Evolutionary conservation across 2,797 vertebrate species (phyloP).

Genomic region (Masticophis lateralis): DNA sequence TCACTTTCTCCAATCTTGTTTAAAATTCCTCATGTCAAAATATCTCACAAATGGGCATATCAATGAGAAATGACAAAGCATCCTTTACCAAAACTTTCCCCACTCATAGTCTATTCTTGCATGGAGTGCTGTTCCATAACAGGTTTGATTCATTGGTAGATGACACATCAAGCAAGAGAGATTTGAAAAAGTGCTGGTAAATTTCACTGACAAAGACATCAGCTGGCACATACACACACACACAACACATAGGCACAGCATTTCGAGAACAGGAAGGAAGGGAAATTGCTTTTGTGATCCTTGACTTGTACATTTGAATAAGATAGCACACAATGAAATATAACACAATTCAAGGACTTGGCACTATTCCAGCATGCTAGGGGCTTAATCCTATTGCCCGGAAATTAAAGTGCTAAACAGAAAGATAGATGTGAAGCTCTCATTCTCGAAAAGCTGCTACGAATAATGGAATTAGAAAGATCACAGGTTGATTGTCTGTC

Average conservation of each 20-base stretch:
- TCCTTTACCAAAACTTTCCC: conserved; percentile 53
- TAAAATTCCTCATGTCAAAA: conserved; percentile 44
- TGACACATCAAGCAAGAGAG: conserved; percentile 73
- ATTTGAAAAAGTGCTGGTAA: conserved; percentile 74
- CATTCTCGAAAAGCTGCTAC: not conserved
- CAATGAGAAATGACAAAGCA: conserved; percentile 39
- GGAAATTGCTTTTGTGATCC: conserved; percentile 74
- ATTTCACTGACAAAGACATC: conserved; percentile 68
- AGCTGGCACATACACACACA: not conserved
- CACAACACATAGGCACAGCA: not conserved
- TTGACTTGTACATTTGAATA: conserved; percentile 67
- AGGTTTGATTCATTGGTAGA: conserved; percentile 75
- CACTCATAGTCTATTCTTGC: conserved; percentile 53
- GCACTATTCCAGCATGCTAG: not conserved
- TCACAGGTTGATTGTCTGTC: not conserved
- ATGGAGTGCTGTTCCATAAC: conserved; percentile 67
- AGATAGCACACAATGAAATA: conserved; percentile 69
- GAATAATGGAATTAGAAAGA: not conserved
- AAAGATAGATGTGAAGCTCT: not conserved
- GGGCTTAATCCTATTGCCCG: not conserved
- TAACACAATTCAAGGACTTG: conserved; percentile 54
- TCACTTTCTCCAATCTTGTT: conserved; percentile 6
- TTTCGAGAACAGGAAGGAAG: conserved; percentile 70
- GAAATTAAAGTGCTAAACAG: not conserved
- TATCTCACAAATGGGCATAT: conserved; percentile 40